Base-by-base conservation (phyloP, 2,888 invertebrate species). In the Lymantria dispar region DNA sequence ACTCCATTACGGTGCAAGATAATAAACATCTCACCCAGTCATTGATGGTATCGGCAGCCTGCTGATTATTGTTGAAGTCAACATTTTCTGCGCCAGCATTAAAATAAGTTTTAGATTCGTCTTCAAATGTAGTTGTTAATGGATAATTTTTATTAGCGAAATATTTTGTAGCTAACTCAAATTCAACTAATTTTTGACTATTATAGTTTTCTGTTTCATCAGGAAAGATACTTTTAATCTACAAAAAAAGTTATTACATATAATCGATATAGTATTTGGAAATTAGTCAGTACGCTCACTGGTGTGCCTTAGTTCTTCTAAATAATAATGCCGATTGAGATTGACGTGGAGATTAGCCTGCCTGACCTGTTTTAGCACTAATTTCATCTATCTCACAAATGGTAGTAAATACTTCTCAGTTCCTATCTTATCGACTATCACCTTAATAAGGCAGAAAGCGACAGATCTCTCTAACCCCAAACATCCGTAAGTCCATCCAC, bases 1-100 rank as follows among this genome's bases (percentile, higher is more conserved):
- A 22, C 5, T 22, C 22, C 5, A 2, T 22, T 22, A 22, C 5
- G 22, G 5, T 22, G 22, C 22, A 22, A 3, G 5, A 22, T 3
- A 5, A 22, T 3, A 22, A 22, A 30, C 30, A 43, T 7, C 52
- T 9, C 29, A 81, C 82, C 77, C 78, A 80, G 38, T 60, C 40
- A 48, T 82, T 82, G 7, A 82, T 82, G 15, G 0, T 60, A 1
- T 56, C 45, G 30, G 82, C 72, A 30, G 78, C 60, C 49, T 57
- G 12, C 10, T 9, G 3, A 8, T 49, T 36, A 5, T 75, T 0
- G 40, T 44, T 48, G 41, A 78, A 80, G 45, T 82, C 60, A 1
- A 75, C 0, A 33, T 62, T 71, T 60, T 75, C 53, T n/a, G 56
- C 62, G 10, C 50, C 58, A 14, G 76, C 58, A 3, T 52, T 47